Base-by-base conservation (phyloP, 1,140 invertebrate genomes). In the Dendrolimus punctatus region DNA sequence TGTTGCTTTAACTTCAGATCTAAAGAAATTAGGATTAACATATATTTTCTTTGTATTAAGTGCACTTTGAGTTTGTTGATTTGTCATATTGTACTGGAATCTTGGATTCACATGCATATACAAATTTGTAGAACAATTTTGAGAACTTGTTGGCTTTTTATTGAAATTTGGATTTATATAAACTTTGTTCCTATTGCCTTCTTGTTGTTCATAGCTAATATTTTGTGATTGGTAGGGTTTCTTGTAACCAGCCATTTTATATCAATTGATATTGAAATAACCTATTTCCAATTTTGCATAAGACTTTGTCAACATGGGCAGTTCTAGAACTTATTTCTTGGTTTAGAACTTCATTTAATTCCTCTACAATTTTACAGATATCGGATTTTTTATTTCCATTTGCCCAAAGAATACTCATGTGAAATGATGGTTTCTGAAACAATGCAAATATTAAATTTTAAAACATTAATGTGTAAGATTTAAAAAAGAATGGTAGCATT, bases 391-490 rank as follows among this genome's bases (percentile, higher is more conserved):
- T 73, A 76, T 93, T 88, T 6, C 91, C 92, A 58, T 91, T 74
- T 46, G 87, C 87, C 91, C 92, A 93, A 5, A 90, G 74, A 53
- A 93, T 85, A 71, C 92, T 93, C 55, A 93, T 87, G 62, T 94
- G 93, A 80, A 91, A 92, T 6, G 91, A 93, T 47, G 91, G 90
- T 70, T 92, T 85, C 92, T 93, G 64, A 85, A 80, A 82, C 50
- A 76, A 39, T 8, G 39, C 7, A 38, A 48, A 8, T 64, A 62
- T 59, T 49, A 53, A 43, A 44, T 45, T 52, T 41, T 42, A 43
- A 49, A 39, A 47, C 46, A 23, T 9, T 49, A 39, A 5, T 4
- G n/a, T 39, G n/a, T 39, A 39, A n/a, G 39, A 42, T 43, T 6
- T 43, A 51, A 51, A 51, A 8, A 50, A 40, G 5, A 37, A 37